A percentile compares a stretch with the other conserved stretches of the same genome.
Evolutionary conservation across 2,797 vertebrate species (phyloP).

Genomic region (Siniperca scherzeri): DNA sequence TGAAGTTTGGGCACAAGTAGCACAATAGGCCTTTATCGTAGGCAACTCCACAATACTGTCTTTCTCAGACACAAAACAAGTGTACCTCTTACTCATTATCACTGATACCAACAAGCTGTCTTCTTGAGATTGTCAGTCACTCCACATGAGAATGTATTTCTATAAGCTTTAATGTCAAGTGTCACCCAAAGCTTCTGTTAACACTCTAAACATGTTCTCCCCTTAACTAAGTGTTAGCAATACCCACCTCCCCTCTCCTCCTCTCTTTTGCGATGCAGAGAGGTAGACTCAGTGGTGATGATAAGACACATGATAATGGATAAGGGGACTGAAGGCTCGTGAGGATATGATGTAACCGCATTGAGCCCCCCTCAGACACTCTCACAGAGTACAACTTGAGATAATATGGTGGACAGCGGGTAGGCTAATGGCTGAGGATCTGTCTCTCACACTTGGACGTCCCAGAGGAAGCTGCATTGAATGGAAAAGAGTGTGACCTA

Average conservation of each 20-base stretch:
- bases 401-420: slow-evolving; percentile 75
- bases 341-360: slow-evolving; percentile 76
- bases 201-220: slow-evolving; percentile 74
- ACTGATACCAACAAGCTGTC: slow-evolving; percentile 27
- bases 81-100: slow-evolving; percentile 35
- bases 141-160: slow-evolving; percentile 59
- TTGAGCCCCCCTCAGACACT: slow-evolving; percentile 59
- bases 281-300: slow-evolving; percentile 54
- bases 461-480: slow-evolving; percentile 80
- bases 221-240: slow-evolving; percentile 72
- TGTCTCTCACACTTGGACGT: slow-evolving; percentile 76
- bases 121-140: slow-evolving; percentile 57
- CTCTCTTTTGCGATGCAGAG: slow-evolving; percentile 53
- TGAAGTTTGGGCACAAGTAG: slow-evolving; percentile 32
- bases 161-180: slow-evolving; percentile 73
- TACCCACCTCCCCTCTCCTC: slow-evolving; percentile 40
- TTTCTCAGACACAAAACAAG: slow-evolving; percentile 49
- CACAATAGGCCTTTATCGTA: slow-evolving; percentile 50
- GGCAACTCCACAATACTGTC: slow-evolving; percentile 23
- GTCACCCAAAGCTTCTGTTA: slow-evolving; percentile 76
- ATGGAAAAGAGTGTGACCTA: slow-evolving; percentile 79
- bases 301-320: slow-evolving; percentile 76
- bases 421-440: slow-evolving; percentile 70
- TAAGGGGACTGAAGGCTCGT: slow-evolving; percentile 53
- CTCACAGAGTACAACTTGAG: slow-evolving; percentile 65